phyloP scores from a whole-genome alignment of 1,140 invertebrate species.

The Saccostrea cuccullata region DNA sequence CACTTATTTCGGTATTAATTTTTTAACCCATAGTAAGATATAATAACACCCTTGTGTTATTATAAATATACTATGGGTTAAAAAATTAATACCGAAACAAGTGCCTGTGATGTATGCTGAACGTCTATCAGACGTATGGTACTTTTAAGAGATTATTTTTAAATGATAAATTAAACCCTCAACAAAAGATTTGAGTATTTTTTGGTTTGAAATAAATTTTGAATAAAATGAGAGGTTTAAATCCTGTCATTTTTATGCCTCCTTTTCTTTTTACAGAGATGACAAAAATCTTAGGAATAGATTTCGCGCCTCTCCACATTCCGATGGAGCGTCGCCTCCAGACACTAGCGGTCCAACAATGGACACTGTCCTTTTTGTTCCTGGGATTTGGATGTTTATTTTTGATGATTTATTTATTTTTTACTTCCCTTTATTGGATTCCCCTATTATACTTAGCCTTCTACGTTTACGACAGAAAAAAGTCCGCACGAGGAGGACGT shows the following conservation, averaged over 20 bases:
- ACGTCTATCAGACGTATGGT: too few species aligned
- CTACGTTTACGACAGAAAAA: slow-evolving; percentile 85
- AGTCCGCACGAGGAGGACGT: slow-evolving; percentile 83
- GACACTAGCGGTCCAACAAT: slow-evolving; percentile 86
- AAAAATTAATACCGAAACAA: too few species aligned
- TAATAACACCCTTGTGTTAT: too few species aligned
- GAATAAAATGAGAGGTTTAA: too few species aligned
- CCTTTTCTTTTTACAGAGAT: background rate
- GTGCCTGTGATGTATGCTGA: too few species aligned
- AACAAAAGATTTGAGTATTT: too few species aligned
- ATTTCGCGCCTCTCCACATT: slow-evolving; percentile 89
- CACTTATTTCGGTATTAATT: too few species aligned
- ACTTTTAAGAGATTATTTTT: too few species aligned
- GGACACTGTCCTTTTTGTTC: slow-evolving; percentile 84
- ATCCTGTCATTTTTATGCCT: background rate
- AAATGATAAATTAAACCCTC: too few species aligned
- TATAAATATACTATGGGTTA: too few species aligned
- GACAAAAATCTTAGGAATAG: slow-evolving; percentile 82
- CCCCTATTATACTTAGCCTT: slow-evolving; percentile 84
- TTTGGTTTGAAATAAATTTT: too few species aligned
- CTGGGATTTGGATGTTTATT: slow-evolving; percentile 80
- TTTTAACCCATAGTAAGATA: too few species aligned
- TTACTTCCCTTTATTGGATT: slow-evolving; percentile 79
- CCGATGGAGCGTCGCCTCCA: slow-evolving; percentile 88
- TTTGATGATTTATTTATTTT: slow-evolving; percentile 78